A percentile compares a stretch with the other conserved stretches of the same genome.
Evolutionary conservation across 2,797 vertebrate genomes (phyloP).

Genomic region (Helarctos malayanus): DNA sequence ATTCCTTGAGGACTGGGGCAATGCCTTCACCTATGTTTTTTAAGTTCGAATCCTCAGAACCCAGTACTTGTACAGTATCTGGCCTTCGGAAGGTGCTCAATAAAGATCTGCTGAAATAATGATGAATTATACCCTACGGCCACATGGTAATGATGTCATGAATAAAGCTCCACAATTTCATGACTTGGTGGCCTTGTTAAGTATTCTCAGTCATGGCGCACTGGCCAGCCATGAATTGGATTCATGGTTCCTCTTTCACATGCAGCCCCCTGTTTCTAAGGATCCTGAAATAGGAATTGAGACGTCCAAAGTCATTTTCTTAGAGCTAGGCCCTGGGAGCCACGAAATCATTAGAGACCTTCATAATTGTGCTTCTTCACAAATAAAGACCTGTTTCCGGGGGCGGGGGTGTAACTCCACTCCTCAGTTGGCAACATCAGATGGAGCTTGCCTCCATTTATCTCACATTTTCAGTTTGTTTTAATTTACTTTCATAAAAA

Average conservation of each 20-base stretch:
- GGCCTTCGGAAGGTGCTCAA: conserved; percentile 25
- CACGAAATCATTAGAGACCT: not conserved
- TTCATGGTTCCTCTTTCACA: conserved; percentile 15
- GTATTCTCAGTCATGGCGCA: not conserved
- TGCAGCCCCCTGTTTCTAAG: not conserved
- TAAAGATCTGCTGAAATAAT: conserved; percentile 26
- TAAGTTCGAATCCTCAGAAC: not conserved
- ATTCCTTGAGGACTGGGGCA: not conserved
- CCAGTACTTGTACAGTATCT: not conserved
- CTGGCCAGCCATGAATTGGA: not conserved
- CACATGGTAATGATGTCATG: not conserved
- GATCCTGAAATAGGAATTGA: not conserved
- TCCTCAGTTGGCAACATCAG: not conserved
- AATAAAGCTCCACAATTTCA: not conserved
- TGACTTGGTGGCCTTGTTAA: not conserved
- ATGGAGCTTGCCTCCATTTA: not conserved
- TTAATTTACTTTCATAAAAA: conserved; percentile 16
- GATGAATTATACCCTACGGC: not conserved
- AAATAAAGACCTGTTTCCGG: not conserved
- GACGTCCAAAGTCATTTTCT: not conserved
- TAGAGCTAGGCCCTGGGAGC: not conserved
- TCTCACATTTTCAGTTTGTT: not conserved
- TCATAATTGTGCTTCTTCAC: not conserved
- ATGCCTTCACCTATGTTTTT: not conserved
- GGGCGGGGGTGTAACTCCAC: not conserved